Conservation (phyloP, 2,888 invertebrate species). For the Archaeoteleia sp. region DNA sequence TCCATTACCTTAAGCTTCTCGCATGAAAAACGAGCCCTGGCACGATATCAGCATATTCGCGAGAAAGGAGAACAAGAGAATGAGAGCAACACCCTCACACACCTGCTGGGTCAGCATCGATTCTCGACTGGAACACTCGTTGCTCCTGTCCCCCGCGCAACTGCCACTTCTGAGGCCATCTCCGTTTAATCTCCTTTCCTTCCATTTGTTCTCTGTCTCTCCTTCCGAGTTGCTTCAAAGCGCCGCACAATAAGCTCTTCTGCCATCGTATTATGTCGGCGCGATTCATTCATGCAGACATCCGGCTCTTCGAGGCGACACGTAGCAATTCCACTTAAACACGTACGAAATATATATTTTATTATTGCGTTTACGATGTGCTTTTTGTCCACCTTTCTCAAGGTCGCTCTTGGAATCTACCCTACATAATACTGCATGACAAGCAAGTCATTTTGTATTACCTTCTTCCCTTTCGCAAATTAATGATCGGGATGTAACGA, state of each 20-base stretch:
- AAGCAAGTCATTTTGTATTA: too few relatives aligned
- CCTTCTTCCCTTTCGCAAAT: too few relatives aligned
- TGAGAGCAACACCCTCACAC: conserved; percentile 39
- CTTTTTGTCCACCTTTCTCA: background rate
- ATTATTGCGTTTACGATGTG: background rate
- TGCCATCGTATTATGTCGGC: conserved; percentile 14
- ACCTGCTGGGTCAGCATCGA: conserved; percentile 49
- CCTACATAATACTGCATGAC: too few relatives aligned
- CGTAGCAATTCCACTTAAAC: conserved; percentile 19
- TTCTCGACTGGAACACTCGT: conserved; percentile 28
- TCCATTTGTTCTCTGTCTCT: conserved; percentile 12
- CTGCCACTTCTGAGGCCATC: conserved; percentile 14
- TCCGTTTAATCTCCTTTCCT: conserved; percentile 20
- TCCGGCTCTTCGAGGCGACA: conserved; percentile 14
- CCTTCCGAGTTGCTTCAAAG: conserved; percentile 9
- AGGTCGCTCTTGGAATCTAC: background rate
- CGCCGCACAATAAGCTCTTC: conserved; percentile 1
- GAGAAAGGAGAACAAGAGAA: conserved; percentile 41
- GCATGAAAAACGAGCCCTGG: conserved; percentile 33
- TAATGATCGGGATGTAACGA: too few relatives aligned
- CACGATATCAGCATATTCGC: conserved; percentile 44
- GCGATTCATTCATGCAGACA: conserved; percentile 24
- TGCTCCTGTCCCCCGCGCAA: background rate
- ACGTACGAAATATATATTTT: conserved; percentile 21
- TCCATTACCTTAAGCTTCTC: conserved; percentile 35